Percentiles rank a stretch among this genome's conserved stretches.
Evolutionary conservation across 2,888 invertebrate species (phyloP).

Genomic region (Eumacrocentrus americanus): DNA sequence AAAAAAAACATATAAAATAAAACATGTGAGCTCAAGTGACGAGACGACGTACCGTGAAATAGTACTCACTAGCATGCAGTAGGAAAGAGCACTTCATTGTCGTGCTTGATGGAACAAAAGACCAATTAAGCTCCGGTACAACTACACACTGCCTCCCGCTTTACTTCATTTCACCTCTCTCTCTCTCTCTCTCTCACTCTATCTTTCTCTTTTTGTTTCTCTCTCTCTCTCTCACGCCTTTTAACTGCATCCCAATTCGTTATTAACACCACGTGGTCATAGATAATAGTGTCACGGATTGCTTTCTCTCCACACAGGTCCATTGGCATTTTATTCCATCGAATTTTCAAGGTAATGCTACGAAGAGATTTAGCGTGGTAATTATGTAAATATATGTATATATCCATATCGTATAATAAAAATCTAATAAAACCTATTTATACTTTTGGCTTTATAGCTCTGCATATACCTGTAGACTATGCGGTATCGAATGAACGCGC

Average conservation of each 20-base stretch:
- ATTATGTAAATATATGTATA: no score
- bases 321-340: no score
- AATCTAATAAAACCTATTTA: no score
- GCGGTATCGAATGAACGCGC: not conserved
- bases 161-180: no score
- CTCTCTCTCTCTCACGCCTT: constrained; percentile 9
- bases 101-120: constrained; percentile 28
- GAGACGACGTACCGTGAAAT: constrained; percentile 30
- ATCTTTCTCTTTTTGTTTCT: constrained; percentile 21
- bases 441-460: no score
- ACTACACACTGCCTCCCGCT: constrained; percentile 8
- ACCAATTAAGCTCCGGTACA: constrained; percentile 25
- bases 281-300: not conserved
- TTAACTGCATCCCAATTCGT: constrained; percentile 27
- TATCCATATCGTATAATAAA: no score
- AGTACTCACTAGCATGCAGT: constrained; percentile 28
- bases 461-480: no score
- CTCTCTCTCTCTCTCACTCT: constrained; percentile 15
- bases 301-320: no score
- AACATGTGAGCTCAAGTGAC: no score
- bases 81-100: constrained; percentile 26
- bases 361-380: no score
- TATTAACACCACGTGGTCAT: constrained; percentile 23
- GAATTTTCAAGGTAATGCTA: no score
- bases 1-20: no score